Percentiles rank a stretch among this genome's conserved stretches.
These are phyloP conservation scores for Chironomus tepperi DNA, from an alignment of 1,140 invertebrate species.

Conservation along the genomic window DNA sequence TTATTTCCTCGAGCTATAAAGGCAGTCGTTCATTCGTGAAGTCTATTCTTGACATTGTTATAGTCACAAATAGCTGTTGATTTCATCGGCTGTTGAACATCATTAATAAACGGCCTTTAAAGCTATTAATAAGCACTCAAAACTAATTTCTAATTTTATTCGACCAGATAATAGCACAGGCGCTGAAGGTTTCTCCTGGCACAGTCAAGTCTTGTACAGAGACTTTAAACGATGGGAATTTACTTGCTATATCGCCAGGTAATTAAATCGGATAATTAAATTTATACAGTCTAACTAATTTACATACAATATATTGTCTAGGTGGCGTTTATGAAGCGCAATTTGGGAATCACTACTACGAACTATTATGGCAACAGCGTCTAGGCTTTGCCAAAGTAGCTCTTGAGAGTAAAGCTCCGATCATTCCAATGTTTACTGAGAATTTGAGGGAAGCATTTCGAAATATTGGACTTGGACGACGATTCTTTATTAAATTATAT, in stretches of 20 bases:
- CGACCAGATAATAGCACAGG: slow-evolving; percentile 68
- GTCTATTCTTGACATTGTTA: no score
- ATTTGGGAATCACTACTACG: slow-evolving; percentile 88
- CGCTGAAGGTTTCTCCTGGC: slow-evolving; percentile 86
- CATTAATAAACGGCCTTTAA: no score
- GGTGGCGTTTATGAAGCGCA: slow-evolving; percentile 93
- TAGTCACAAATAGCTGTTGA: no score
- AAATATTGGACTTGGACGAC: slow-evolving; percentile 60
- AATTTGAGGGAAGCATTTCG: slow-evolving; percentile 95
- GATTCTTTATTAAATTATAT: slow-evolving; percentile 65
- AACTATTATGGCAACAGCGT: slow-evolving; percentile 88
- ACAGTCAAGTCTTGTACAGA: slow-evolving; percentile 82
- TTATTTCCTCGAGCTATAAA: no score
- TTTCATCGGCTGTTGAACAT: no score
- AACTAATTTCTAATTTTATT: no score
- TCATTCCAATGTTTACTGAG: slow-evolving; percentile 94
- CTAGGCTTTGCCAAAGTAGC: slow-evolving; percentile 97
- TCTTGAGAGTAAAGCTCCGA: slow-evolving; percentile 78
- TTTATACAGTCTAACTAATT: no score
- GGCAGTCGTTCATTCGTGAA: no score
- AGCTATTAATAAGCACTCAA: no score
- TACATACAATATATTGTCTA: no score
- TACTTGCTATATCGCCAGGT: slow-evolving; percentile 89
- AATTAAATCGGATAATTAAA: no score
- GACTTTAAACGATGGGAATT: slow-evolving; percentile 77